Base-by-base conservation (phyloP, 2,888 invertebrate genomes). In the Dinocampus coccinellae region DNA sequence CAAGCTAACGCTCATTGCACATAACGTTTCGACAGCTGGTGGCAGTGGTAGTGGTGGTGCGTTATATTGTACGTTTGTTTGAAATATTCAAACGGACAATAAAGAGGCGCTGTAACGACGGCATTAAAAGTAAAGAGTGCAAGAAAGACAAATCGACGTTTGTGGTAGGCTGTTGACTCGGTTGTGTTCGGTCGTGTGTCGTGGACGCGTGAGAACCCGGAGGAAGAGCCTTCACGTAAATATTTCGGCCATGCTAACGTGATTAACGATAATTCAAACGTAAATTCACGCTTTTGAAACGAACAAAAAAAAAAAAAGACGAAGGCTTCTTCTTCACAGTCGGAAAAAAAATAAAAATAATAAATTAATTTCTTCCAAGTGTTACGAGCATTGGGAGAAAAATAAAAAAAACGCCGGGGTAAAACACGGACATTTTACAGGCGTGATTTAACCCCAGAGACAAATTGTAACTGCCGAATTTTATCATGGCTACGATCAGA, bases 401-500 rank as follows among this genome's bases (percentile, higher is more conserved):
- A 58, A 42, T 10, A n/a, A 3, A 63, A 70, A 53, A 52, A 53
- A 7, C 64, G 47, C 24, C 55, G 58, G 58, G 10, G 58, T 29
- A 6, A 16, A 58, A 33, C 20, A 58, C 58, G 58, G 16, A 16
- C 16, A 3, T n/a, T 7, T 47, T 57, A 20, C 22, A 20, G 34
- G 9, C 60, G 42, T 58, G 29, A 57, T 42, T 47, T 20, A 24
- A n/a, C 20, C 7, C 29, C 22, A 26, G 69, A 16, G 53, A 61
- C 22, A 58, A 47, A 29, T 22, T 42, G n/a, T n/a, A n/a, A n/a
- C n/a, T n/a, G n/a, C n/a, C n/a, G n/a, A n/a, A n/a, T 39, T 52
- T 55, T 62, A 66, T 57, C 47, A 94, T 94, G 94, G 93, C 93
- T 88, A 90, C 91, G 80, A 92, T 94, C 88, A 91, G 92, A 88